A percentile compares a stretch with the other conserved stretches of the same genome.
Conservation (phyloP, 2,113 vertebrate species). For the Triplophysa siluroides region DNA sequence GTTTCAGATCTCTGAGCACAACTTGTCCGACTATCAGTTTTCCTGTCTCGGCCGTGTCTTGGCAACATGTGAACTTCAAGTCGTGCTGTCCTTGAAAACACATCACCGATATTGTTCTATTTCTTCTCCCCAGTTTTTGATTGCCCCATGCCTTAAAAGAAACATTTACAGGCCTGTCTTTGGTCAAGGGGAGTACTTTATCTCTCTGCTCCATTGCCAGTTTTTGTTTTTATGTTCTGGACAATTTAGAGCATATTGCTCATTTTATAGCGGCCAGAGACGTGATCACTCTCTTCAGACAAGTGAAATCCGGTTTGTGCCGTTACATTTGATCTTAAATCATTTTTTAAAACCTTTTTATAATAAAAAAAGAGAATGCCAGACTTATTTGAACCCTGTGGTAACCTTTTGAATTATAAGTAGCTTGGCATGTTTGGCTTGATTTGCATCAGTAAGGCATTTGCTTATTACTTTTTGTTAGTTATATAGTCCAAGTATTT, state of each 20-base stretch:
- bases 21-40: conserved; percentile 55
- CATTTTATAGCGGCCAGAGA: conserved; percentile 56
- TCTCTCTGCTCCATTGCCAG: conserved; percentile 21
- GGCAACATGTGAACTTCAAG: conserved; percentile 36
- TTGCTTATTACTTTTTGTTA: background rate
- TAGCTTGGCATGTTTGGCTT: no score
- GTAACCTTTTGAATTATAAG: background rate
- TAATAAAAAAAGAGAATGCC: no score
- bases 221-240: conserved; percentile 37
- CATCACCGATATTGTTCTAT: conserved; percentile 50
- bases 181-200: conserved; percentile 27
- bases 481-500: no score
- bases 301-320: conserved; percentile 26
- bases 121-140: conserved; percentile 42
- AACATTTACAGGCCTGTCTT: conserved; percentile 27
- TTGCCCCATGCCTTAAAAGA: conserved; percentile 21
- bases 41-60: conserved; percentile 47
- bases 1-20: conserved; percentile 44
- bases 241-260: conserved; percentile 54
- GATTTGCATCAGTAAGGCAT: background rate
- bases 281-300: conserved; percentile 53
- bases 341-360: background rate
- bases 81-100: conserved; percentile 50
- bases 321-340: conserved; percentile 62
- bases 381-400: no score